Base-by-base conservation (phyloP, 2,888 invertebrate species). In the Agrochola macilenta region DNA sequence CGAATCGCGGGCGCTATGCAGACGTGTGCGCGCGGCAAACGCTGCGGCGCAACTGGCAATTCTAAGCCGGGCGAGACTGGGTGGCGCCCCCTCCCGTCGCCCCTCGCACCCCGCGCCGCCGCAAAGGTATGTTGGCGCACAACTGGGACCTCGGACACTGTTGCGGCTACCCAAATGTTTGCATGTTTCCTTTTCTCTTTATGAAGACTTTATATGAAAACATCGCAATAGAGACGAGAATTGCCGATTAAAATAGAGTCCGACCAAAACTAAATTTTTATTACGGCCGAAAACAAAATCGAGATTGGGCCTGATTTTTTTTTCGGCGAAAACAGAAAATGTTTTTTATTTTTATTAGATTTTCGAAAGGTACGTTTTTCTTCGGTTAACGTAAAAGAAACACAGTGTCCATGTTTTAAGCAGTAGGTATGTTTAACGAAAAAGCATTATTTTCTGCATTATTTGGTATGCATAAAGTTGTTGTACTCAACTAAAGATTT, bases 11-110 rank as follows among this genome's bases (percentile, higher is more conserved):
- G 89, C 91, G 91, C 91, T 78, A 87, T 84, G 87, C 90, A 90
- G 78, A 93, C 94, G 92, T 92, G 88, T 88, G 91, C 90, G 87
- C 93, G 91, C 93, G 93, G 88, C 92, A 89, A 90, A 89, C 92
- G 93, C 94, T 94, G 95, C 94, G 93, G 93, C 96, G 95, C 95
- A 94, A 96, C 96, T 96, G 94, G 89, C 92, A 83, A 73, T 69
- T 78, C 20, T 17, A 71, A 83, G 81, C 79, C 82, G 86, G 76
- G 79, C 82, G 88, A 93, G 93, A 93, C 92, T 85, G 89, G 88
- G 89, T 79, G 91, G 70, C 91, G 84, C 80, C 87, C 78, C 76
- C 85, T 83, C 86, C 78, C 76, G 49, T 78, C 76, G 57, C 73
- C 79, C 76, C 79, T 35, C 72, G 4, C 70, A 30, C 74, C 87